phyloP scores from a whole-genome alignment of 1,140 invertebrate genomes.

The Pemphigus obesinymphae region DNA sequence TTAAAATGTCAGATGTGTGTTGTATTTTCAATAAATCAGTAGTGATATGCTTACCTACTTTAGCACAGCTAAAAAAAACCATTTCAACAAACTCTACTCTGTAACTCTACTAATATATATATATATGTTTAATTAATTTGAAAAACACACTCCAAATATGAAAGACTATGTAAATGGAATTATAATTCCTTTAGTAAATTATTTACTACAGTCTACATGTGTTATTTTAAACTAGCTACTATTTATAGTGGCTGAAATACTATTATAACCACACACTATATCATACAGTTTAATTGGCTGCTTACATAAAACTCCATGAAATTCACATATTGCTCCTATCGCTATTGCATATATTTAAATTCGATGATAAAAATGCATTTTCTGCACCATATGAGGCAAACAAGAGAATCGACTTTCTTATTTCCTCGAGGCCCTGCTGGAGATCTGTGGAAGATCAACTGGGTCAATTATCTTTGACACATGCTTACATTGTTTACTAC shows the following conservation, averaged over 20 bases:
- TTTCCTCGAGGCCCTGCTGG: neutral
- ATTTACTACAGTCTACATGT: neutral
- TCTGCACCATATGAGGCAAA: conserved; percentile 6
- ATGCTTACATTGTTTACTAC: conserved; percentile 23
- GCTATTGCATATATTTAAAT: neutral
- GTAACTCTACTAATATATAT: too few species aligned
- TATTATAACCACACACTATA: neutral
- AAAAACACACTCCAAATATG: neutral
- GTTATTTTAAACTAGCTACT: neutral
- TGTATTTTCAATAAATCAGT: too few species aligned
- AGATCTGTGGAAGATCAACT: conserved; percentile 29
- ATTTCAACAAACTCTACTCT: too few species aligned
- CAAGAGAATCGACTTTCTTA: conserved; percentile 40
- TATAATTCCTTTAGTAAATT: neutral
- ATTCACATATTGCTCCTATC: neutral
- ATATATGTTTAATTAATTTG: neutral
- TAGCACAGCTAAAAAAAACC: too few species aligned
- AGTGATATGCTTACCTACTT: too few species aligned
- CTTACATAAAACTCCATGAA: neutral
- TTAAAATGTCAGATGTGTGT: too few species aligned
- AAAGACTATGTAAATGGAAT: neutral
- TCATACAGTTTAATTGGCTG: neutral
- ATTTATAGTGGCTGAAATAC: neutral
- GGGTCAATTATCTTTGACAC: conserved; percentile 38
- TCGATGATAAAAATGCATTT: neutral